Base-by-base conservation (phyloP, 2,888 invertebrate genomes). In the Phyto melanocephala region DNA sequence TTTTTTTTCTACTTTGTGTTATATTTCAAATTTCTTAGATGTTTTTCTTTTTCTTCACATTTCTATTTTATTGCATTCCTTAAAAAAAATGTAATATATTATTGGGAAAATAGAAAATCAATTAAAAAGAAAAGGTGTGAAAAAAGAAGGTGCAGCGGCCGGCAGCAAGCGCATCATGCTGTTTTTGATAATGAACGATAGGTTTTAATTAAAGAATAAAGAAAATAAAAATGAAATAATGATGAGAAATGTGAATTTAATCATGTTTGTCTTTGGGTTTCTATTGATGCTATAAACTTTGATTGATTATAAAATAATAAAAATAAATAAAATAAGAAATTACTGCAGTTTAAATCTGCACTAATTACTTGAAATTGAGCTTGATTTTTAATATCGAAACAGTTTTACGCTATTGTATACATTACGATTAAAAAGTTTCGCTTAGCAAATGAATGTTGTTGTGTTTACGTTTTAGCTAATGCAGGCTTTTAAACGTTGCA, bases 71-170 rank as follows among this genome's bases (percentile, higher is more conserved):
- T 28, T 22, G 11, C 0, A 35, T 67, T 40, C 37, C 22, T 54
- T 40, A 40, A 40, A 52, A 40, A 40, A 52, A 40, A 40, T 1
- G 13, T 8, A 10, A 13, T 15, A 37, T 40, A 17, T 17, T 22
- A 40, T 40, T 54, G 28, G 22, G 24, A 33, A 24, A 63, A 33
- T 5, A 15, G 8, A 56, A 56, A 70, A 70, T 54, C 56, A 54
- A 70, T 54, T 70, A 54, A 70, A 28, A 56, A 2, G 54, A 28
- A 56, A 15, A 56, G 13, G 68, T 70, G 68, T 70, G 56, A 56
- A 70, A 33, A n/a, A 20, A n/a, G 20, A 28, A 40, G 33, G 42
- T 45, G 42, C 68, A 70, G 40, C 65, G n/a, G 7, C 24, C 65
- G n/a, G 7, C 24, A 17, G 0, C 4, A 3, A 20, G 28, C 28